Evolutionary conservation across 2,113 vertebrate genomes (phyloP).

Genomic region (Manacus vitellinus): DNA sequence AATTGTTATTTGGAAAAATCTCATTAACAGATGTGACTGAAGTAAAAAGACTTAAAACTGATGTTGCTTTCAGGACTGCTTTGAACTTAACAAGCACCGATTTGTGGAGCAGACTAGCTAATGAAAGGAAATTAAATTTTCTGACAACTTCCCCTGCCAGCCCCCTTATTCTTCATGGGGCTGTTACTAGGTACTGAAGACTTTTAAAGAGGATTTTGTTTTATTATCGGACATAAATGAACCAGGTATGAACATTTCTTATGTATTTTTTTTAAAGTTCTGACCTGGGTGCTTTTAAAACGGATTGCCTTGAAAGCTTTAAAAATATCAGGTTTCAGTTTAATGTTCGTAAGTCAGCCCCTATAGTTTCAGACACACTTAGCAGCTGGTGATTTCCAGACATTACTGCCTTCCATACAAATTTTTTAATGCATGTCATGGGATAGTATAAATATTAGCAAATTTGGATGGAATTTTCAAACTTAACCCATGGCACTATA

Average conservation of each 20-base stretch:
- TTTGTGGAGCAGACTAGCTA: slow-evolving; percentile 87
- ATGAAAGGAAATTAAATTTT: slow-evolving; percentile 91
- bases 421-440: slow-evolving; percentile 22
- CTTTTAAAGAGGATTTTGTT: slow-evolving; percentile 80
- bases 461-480: slow-evolving; percentile 39
- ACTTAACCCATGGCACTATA: not conserved
- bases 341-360: slow-evolving; percentile 70
- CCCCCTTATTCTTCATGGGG: slow-evolving; percentile 77
- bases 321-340: slow-evolving; percentile 73
- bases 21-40: slow-evolving; percentile 86
- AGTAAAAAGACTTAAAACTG: slow-evolving; percentile 82
- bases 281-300: slow-evolving; percentile 68
- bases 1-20: slow-evolving; percentile 84
- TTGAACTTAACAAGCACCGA: slow-evolving; percentile 85
- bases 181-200: slow-evolving; percentile 79
- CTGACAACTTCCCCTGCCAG: slow-evolving; percentile 83
- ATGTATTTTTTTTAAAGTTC: slow-evolving; percentile 39
- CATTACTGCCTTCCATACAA: slow-evolving; percentile 53
- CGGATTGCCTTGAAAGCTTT: slow-evolving; percentile 62
- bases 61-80: slow-evolving; percentile 80
- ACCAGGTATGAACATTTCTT: slow-evolving; percentile 71
- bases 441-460: slow-evolving; percentile 54
- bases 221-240: slow-evolving; percentile 75
- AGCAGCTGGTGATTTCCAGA: slow-evolving; percentile 69
- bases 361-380: slow-evolving; percentile 54